Conservation (phyloP, 2,113 vertebrate genomes). For the Myanophis thanlyinensis region DNA sequence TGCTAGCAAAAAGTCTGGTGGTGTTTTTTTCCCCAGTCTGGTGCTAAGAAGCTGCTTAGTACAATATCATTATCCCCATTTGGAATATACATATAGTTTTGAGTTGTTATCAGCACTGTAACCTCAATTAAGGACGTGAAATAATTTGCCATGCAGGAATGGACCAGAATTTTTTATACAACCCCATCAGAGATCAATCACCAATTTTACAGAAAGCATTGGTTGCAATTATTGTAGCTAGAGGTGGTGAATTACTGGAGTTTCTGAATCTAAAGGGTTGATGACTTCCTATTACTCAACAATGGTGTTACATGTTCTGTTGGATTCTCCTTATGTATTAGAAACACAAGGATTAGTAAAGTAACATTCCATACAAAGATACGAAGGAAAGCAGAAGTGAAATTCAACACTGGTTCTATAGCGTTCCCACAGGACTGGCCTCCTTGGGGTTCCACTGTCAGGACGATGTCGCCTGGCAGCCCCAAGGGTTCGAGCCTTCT, state of each 20-base stretch:
- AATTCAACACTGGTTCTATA: no score
- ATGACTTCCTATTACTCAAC: background rate
- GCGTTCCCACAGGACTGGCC: no score
- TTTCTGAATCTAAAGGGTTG: background rate
- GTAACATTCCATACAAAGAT: background rate
- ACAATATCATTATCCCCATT: background rate
- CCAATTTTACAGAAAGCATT: background rate
- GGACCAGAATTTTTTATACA: background rate
- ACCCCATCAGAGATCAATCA: background rate
- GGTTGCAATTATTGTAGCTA: background rate
- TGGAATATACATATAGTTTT: background rate
- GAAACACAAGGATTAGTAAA: background rate
- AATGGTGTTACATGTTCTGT: background rate
- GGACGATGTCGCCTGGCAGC: no score
- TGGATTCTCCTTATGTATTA: background rate
- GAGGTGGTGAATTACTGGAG: background rate
- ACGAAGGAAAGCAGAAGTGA: no score
- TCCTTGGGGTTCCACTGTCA: no score
- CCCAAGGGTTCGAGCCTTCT: no score
- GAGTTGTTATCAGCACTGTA: background rate
- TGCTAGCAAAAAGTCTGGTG: no score
- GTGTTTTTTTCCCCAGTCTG: background rate
- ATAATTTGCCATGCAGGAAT: background rate
- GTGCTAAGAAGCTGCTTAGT: background rate
- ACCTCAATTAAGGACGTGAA: background rate